Evolutionary conservation across 2,888 invertebrate genomes (phyloP).

Genomic region (Drosophila kuntzei): DNA sequence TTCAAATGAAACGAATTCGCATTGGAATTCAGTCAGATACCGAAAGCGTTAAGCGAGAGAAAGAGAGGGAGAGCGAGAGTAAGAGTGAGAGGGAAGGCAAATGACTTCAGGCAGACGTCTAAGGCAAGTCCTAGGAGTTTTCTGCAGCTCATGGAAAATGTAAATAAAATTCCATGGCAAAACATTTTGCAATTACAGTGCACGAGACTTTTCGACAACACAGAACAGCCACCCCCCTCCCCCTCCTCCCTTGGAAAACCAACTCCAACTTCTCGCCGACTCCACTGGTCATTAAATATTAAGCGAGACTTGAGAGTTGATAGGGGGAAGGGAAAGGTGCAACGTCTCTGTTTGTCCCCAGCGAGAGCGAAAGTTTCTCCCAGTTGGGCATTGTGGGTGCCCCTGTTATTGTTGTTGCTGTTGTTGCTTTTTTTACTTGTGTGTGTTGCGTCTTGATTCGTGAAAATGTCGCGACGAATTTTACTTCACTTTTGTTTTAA

Average conservation of each 20-base stretch:
- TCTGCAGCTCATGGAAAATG: slow-evolving; percentile 75
- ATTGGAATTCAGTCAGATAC: slow-evolving; percentile 62
- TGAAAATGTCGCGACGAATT: slow-evolving; percentile 70
- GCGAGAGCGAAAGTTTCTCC: slow-evolving; percentile 54
- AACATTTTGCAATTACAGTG: slow-evolving; percentile 75
- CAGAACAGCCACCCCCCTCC: background rate
- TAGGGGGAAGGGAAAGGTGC: slow-evolving; percentile 4
- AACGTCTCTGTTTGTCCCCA: slow-evolving; percentile 46
- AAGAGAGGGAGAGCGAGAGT: background rate
- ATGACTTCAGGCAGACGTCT: slow-evolving; percentile 24
- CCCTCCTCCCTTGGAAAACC: slow-evolving; percentile 1
- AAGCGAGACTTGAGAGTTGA: slow-evolving; percentile 53
- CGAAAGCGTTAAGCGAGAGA: background rate
- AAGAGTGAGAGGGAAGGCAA: slow-evolving; percentile 18
- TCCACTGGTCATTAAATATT: slow-evolving; percentile 82
- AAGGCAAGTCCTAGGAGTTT: slow-evolving; percentile 48
- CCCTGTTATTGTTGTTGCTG: background rate
- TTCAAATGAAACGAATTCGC: slow-evolving; percentile 76
- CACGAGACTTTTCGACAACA: slow-evolving; percentile 43
- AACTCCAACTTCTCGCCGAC: slow-evolving; percentile 52
- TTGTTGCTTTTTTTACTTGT: slow-evolving; percentile 6
- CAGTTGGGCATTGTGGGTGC: slow-evolving; percentile 14
- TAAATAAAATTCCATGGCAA: slow-evolving; percentile 76
- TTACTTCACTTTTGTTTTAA: slow-evolving; percentile 59
- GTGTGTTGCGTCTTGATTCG: slow-evolving; percentile 62